Base-by-base conservation (phyloP, 2,797 vertebrate genomes). In the Apogon hyalosoma region DNA sequence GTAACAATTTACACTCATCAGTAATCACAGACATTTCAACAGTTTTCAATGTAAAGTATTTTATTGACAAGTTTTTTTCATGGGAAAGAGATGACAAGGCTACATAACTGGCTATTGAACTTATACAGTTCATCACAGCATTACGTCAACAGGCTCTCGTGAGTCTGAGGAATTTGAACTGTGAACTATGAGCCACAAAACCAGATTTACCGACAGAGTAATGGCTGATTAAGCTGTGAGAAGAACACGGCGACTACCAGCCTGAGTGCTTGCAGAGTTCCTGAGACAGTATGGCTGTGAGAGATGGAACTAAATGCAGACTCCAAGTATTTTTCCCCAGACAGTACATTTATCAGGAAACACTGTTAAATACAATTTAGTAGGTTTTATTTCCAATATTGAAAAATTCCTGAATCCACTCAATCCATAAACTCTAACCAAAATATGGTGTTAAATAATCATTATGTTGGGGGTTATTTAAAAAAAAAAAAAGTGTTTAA, bases 251-350 rank as follows among this genome's bases (percentile, higher is more conserved):
- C 21, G 24, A 55, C 62, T 18, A 46, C 31, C 60, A 67, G 66
- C 71, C 77, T 42, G 65, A 70, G 56, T 49, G 63, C 63, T 55
- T 65, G 63, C 69, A 63, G 70, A 80, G 55, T 71, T 87, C 85
- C 85, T 89, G 89, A 89, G 88, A 85, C 75, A 45, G 63, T 69
- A 42, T 57, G 61, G 60, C 65, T 78, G 56, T 14, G 42, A 66
- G 55, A 70, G 10, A 77, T 8, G 7, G 24, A 66, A 72, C 38
- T n/a, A 42, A 11, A 38, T 31, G n/a, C 39, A 65, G 54, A 43
- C 5, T 49, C 19, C 67, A 31, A 73, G 49, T 8, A 50, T 19
- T 48, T 63, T n/a, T 18, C 39, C 38, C 19, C 36, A 63, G 40
- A 59, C 11, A 11, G 4, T 16, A 43, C 2, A 11, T 8, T 68